These are phyloP conservation scores for Creontiades dilutus DNA, from an alignment of 2,888 invertebrate species.

Conservation along the genomic window DNA sequence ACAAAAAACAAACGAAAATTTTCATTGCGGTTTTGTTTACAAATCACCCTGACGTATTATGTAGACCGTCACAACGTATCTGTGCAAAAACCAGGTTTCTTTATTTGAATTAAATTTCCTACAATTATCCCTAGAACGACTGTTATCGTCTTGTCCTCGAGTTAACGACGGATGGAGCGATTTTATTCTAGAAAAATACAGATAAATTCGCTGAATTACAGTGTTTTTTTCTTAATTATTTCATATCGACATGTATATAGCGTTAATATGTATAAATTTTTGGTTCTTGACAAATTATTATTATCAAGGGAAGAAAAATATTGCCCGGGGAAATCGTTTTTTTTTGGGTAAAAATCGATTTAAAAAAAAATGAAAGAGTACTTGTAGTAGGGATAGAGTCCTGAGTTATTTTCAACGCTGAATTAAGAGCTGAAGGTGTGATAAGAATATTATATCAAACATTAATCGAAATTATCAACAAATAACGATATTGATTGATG, in stretches of 20 bases:
- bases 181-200: slow-evolving; percentile 26
- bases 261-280: not conserved
- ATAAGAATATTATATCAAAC: too few relatives aligned
- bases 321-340: not conserved
- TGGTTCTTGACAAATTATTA: not conserved
- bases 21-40: not conserved
- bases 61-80: not conserved
- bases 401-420: not conserved
- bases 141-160: not conserved
- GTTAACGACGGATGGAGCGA: slow-evolving; percentile 14
- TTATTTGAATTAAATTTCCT: not conserved
- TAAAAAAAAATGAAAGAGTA: not conserved
- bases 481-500: too few relatives aligned
- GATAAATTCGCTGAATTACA: slow-evolving; percentile 37
- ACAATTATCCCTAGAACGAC: slow-evolving; percentile 18
- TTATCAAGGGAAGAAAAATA: not conserved
- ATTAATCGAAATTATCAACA: too few relatives aligned
- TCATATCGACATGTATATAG: not conserved
- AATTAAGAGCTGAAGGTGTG: not conserved
- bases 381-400: not conserved
- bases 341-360: not conserved
- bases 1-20: not conserved
- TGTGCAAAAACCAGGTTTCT: slow-evolving; percentile 8
- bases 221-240: not conserved
- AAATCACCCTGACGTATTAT: not conserved